Conservation (phyloP, 2,888 invertebrate genomes). For the Diaperis boleti region DNA sequence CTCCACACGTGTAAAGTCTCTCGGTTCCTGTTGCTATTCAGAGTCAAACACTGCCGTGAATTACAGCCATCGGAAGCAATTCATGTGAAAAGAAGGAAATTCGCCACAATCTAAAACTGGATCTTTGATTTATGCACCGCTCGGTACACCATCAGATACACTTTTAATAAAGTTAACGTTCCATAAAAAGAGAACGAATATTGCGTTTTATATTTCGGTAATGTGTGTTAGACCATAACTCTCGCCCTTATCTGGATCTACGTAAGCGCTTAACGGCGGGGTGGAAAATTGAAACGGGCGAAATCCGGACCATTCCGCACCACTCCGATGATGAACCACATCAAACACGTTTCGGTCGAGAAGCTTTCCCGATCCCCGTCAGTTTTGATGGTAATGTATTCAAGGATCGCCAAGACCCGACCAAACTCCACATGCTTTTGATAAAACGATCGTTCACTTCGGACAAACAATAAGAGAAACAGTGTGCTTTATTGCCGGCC, state of each 20-base stretch:
- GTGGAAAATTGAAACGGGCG: slow-evolving; percentile 27
- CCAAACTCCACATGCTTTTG: slow-evolving; percentile 13
- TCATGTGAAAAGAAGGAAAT: slow-evolving; percentile 33
- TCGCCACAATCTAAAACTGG: slow-evolving; percentile 34
- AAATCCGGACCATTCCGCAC: too few relatives aligned
- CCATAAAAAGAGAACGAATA: slow-evolving; percentile 39
- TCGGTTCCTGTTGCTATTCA: slow-evolving; percentile 1
- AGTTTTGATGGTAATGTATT: slow-evolving; percentile 41
- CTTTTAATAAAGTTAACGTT: slow-evolving; percentile 39
- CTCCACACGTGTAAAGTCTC: too few relatives aligned
- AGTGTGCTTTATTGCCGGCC: not conserved
- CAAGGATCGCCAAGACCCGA: slow-evolving; percentile 35
- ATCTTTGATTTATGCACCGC: slow-evolving; percentile 40
- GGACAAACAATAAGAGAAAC: not conserved
- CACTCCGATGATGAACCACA: not conserved
- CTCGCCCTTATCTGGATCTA: slow-evolving; percentile 34
- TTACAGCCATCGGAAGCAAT: slow-evolving; percentile 31
- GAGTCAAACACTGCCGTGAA: slow-evolving; percentile 8
- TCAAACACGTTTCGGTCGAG: not conserved
- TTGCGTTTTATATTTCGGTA: slow-evolving; percentile 36
- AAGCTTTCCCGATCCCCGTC: slow-evolving; percentile 25
- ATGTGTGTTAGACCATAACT: slow-evolving; percentile 38
- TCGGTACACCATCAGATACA: slow-evolving; percentile 27
- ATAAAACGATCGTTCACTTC: not conserved
- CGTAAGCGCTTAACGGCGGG: slow-evolving; percentile 26